A percentile compares a stretch with the other conserved stretches of the same genome.
These are phyloP conservation scores for Notechis scutatus DNA, from an alignment of 2,113 vertebrate species.

Conservation along the genomic window DNA sequence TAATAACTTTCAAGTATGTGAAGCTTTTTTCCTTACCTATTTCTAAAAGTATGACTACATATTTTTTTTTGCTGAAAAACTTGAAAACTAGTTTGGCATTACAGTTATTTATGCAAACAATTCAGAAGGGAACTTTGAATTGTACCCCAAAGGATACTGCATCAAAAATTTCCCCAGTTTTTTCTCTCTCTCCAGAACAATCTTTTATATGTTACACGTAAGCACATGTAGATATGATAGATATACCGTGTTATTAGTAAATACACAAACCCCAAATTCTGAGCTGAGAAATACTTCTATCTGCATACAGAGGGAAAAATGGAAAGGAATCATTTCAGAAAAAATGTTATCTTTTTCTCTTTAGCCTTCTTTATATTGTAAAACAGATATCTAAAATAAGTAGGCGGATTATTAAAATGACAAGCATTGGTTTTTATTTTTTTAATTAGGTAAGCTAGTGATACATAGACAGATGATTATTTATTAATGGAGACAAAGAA, in stretches of 20 bases:
- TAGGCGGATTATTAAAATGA: conserved; percentile 57
- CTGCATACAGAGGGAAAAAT: background rate
- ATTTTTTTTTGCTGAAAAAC: background rate
- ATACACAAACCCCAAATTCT: background rate
- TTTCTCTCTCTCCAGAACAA: background rate
- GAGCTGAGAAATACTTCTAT: background rate
- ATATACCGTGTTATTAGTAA: background rate
- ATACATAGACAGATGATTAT: conserved; percentile 40
- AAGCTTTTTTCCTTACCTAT: background rate
- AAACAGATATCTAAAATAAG: conserved; percentile 34
- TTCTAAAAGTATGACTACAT: background rate
- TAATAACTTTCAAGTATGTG: background rate
- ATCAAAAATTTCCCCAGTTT: too few relatives aligned
- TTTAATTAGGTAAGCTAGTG: conserved; percentile 44
- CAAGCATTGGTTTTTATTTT: conserved; percentile 28
- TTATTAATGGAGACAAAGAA: conserved; percentile 67
- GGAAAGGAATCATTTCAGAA: background rate
- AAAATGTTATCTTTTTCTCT: background rate
- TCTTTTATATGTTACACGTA: background rate
- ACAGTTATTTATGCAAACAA: background rate
- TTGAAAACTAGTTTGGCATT: background rate
- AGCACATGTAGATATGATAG: background rate
- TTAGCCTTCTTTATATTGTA: background rate
- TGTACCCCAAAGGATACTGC: background rate
- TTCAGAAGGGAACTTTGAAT: background rate